Evolutionary conservation across 2,888 invertebrate genomes (phyloP), one percentile per base, ranked within the genome.

Genomic region (Hipparchia semele): DNA sequence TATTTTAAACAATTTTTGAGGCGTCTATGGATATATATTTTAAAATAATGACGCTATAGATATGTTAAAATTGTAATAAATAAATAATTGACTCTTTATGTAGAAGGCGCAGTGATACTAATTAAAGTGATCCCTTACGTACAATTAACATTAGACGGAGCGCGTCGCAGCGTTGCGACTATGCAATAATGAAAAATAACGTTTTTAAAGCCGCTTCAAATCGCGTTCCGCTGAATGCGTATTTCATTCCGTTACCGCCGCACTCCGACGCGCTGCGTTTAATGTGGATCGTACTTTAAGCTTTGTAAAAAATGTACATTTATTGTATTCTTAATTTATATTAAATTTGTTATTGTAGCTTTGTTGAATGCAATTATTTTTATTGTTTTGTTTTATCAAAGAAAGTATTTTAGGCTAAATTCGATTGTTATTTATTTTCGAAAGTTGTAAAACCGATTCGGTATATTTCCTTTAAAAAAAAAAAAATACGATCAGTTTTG

Each of bases 291-390:
- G 5, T 49, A 49, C 49, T 49, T 49, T 49, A 90, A 91, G 88
- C 89, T 90, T 89, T 92, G 92, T 94, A 92, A 88, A 39, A 92
- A 91, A 83, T 93, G 92, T 94, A 94, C 88, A 93, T 93, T 93
- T 89, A 88, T 90, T 83, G 90, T 91, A 92, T 86, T 81, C 88
- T 91, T 94, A 92, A 93, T 92, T 94, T 93, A 93, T 93, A 92
- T 92, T 91, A 90, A 91, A 92, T 92, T 93, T 94, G 93, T 93
- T 94, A 93, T 92, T 80, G 88, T 92, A 92, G 93, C 93, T 93
- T 92, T 92, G 93, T 93, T 93, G 91, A 92, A 94, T 93, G 91
- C 93, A 91, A 94, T 92, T 93, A 92, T 92, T 92, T 92, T 92
- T 92, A 92, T 92, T 93, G 92, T 93, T 94, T 93, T 94, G 90